Percentiles rank a stretch among this genome's conserved stretches.
phyloP scores from a whole-genome alignment of 2,888 invertebrate genomes.

The Thymelicus acteon region DNA sequence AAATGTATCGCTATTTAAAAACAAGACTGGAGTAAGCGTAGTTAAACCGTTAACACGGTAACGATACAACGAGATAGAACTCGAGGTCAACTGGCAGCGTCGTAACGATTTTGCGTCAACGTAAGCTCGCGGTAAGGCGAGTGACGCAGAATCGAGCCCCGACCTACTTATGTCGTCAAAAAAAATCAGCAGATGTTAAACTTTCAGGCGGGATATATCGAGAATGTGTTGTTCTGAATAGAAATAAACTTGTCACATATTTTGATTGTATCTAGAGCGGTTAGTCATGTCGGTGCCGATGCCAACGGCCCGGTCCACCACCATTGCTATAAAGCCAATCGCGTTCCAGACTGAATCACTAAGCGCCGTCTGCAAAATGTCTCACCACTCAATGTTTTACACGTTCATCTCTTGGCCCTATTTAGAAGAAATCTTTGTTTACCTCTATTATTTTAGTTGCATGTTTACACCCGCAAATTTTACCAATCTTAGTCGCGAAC shows the following conservation, averaged over 20 bases:
- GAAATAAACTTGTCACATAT: constrained; percentile 85
- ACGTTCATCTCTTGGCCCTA: constrained; percentile 42
- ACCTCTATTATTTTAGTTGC: background rate
- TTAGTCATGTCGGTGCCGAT: constrained; percentile 81
- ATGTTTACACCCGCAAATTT: background rate
- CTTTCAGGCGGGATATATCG: constrained; percentile 78
- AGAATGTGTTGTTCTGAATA: constrained; percentile 83
- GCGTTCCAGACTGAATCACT: constrained; percentile 78
- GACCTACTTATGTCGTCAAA: constrained; percentile 83
- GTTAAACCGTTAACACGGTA: constrained; percentile 16
- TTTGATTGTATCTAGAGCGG: constrained; percentile 85
- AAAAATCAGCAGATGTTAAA: constrained; percentile 83
- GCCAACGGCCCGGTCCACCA: constrained; percentile 79
- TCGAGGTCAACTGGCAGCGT: constrained; percentile 29
- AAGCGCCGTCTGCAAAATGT: constrained; percentile 85
- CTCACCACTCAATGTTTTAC: constrained; percentile 72
- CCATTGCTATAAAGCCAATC: constrained; percentile 80
- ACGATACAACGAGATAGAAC: constrained; percentile 21
- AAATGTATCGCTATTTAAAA: constrained; percentile 9
- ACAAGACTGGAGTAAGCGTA: constrained; percentile 3
- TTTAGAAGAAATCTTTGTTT: constrained; percentile 36
- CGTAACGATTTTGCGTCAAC: constrained; percentile 77
- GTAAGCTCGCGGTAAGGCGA: constrained; percentile 65
- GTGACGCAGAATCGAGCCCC: constrained; percentile 82
- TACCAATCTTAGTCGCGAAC: background rate